Base-by-base conservation (phyloP, 2,113 vertebrate genomes). In the Dicaeum eximium region DNA sequence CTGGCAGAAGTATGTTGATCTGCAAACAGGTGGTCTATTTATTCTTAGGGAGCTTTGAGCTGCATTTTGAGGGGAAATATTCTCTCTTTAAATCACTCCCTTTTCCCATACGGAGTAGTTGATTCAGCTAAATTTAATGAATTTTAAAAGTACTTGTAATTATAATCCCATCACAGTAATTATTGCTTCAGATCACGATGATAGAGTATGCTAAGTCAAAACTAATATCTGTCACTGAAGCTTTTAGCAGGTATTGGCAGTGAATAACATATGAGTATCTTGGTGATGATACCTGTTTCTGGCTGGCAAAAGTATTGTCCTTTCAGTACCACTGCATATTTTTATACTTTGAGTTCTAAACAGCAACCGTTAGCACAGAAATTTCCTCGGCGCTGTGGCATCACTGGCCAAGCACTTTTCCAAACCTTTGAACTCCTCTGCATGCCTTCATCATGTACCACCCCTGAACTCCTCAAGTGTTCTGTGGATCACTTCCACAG, bases 111-210 rank as follows among this genome's bases (percentile, higher is more conserved):
- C 3, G 0, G 72, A 87, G 66, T 44, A 90, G 47, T 48, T 53
- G 65, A 80, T 66, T 94, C 67, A 71, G 44, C 35, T 95, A 88
- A 84, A 42, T 78, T 28, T 93, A 82, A 92, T 69, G 58, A 71
- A 84, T 88, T 95, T 92, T 79, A 78, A 85, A 93, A 86, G 57
- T 64, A 65, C 21, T 96, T 84, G 73, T 77, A 86, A 95, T 62
- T 71, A n/a, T 92, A 90, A 81, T 78, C 73, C 48, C 82, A 57
- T 92, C 84, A 48, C 35, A 56, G 45, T 85, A 96, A 93, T 88
- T 88, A 74, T 90, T 80, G 37, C 22, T 83, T 94, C 85, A 56
- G 80, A 91, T 78, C 27, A 40, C 11, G 23, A 25, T 22, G 71
- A 37, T 48, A 35, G 67, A 90, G 62, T 51, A 64, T 3, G n/a